Evolutionary conservation across 1,140 invertebrate genomes (phyloP), one percentile per base, ranked within the genome.

Genomic region (Drusus annulatus): DNA sequence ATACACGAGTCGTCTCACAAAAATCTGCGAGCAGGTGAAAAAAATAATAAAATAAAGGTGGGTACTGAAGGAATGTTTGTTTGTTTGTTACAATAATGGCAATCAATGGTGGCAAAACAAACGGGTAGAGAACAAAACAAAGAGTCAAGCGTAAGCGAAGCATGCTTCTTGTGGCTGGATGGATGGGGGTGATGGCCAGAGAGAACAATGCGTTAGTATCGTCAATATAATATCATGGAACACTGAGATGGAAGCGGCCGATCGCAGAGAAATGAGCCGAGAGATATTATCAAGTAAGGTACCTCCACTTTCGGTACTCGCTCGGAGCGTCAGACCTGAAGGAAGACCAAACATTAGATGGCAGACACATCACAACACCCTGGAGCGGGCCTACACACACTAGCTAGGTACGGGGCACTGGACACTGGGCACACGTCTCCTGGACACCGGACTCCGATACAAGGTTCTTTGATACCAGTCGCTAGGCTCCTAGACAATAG

Each of bases 311-410:
- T 68, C 79, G 79, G 79, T 80, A 80, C 79, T 81, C 63, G 76
- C 79, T 68, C 74, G 63, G 56, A 79, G 54, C 79, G 73, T 83
- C 82, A 83, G 82, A 83, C 82, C 82, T 83, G 82, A 78, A 63
- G 79, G 79, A 80, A 81, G 79, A 83, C 77, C 80, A 83, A 80
- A 80, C 76, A 83, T 83, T 83, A 80, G 77, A 79, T 68, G 63
- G 63, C 63, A 16, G 63, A 68, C 28, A 45, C 28, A 6, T n/a
- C 25, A 21, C 58, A 60, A 19, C 25, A 60, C 58, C 19, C 25
- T 16, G 16, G 25, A 13, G 7, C 63, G 63, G n/a, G 63, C 15
- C 63, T 68, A 63, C 25, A 63, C 36, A 45, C 36, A 8, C 62
- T 28, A 28, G 21, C 63, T 17, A n/a, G 16, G 25, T 25, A 31